These are phyloP conservation scores for Spicauda simplicius DNA, from an alignment of 2,888 invertebrate genomes.

Conservation along the genomic window DNA sequence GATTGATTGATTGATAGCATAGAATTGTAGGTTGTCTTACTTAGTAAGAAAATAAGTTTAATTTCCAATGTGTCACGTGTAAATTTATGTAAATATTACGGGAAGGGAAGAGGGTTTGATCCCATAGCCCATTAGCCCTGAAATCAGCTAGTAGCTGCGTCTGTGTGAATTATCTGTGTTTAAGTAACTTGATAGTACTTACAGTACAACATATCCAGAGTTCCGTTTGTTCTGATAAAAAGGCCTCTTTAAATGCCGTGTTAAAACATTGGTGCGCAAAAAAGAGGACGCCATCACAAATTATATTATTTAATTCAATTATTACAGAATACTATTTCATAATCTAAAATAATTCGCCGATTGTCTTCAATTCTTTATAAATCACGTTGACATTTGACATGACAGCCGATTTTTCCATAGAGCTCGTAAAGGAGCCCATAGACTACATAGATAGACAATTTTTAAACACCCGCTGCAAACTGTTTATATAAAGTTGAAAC, in stretches of 20 bases:
- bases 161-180: no score
- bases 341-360: slow-evolving; percentile 19
- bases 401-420: slow-evolving; percentile 1
- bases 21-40: no score
- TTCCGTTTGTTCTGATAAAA: slow-evolving; percentile 83
- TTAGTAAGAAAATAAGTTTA: no score
- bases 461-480: no score
- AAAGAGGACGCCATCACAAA: slow-evolving; percentile 69
- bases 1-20: no score
- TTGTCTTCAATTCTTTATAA: slow-evolving; percentile 4
- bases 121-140: no score
- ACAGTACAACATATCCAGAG: slow-evolving; percentile 89
- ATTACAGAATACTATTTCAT: slow-evolving; percentile 23
- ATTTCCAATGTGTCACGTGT: no score
- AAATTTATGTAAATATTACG: no score
- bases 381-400: slow-evolving; percentile 2
- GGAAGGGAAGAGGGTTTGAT: no score
- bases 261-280: slow-evolving; percentile 67
- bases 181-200: slow-evolving; percentile 65
- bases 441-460: not conserved
- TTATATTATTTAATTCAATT: slow-evolving; percentile 24
- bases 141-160: no score
- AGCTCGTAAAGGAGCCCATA: not conserved
- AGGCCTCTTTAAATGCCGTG: slow-evolving; percentile 68
- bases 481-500: no score